Base-by-base conservation (phyloP, 1,140 invertebrate species). In the Dendroctonus valens region DNA sequence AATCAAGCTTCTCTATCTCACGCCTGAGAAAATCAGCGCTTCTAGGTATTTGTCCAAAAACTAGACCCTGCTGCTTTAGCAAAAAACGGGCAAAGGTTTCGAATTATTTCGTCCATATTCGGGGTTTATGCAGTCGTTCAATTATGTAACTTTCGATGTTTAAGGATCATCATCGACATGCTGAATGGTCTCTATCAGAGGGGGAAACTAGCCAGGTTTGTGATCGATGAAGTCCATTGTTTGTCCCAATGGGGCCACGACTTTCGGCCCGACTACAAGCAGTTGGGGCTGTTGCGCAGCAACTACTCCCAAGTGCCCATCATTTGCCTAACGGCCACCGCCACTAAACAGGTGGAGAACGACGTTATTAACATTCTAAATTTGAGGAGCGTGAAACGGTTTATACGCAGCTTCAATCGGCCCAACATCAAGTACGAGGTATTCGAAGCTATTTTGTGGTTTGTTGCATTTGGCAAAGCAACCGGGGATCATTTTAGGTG, bases 181-280 rank as follows among this genome's bases (percentile, higher is more conserved):
- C 78, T 98, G 39, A 91, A 96, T 77, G 93, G 94, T 74, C 87
- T 90, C 71, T 89, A 91, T 74, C 80, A 86, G 70, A 77, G 88
- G 59, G 87, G 86, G 7, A 81, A 85, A 66, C 81, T 98, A 54
- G 84, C 89, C 57, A 78, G 91, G 64, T 85, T 98, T 74, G 94
- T 94, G 0, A 94, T 98, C 69, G 96, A 98, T 79, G 95, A 98
- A 79, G 93, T 96, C 0, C 95, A 98, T 75, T 98, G 95, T 74
- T 93, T 92, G 74, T 95, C 93, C 12, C 90, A 94, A 71, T 97
- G 94, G 94, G 95, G 96, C 7, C 94, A 98, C 81, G 95, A 98
- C 80, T 98, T 98, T 75, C 48, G 87, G 68, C 83, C 87, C 70
- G 95, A 98, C 80, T 98, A 97, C 79, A 95, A 96, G 78, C 92